Conservation (phyloP, 2,113 vertebrate species). For the Jaculus jaculus region DNA sequence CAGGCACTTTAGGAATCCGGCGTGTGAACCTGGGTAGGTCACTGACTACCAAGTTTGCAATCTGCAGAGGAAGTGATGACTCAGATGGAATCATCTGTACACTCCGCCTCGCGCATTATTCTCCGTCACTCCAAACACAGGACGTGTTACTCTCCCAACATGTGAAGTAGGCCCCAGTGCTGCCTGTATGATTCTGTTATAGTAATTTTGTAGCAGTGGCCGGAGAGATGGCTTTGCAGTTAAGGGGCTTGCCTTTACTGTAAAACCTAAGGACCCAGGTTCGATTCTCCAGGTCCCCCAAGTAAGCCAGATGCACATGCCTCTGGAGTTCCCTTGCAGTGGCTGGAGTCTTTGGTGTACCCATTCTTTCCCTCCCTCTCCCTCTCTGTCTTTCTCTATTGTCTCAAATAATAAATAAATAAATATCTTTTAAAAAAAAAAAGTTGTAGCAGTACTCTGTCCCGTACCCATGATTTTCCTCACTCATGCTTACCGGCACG, state of each 20-base stretch:
- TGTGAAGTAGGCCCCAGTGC: neutral
- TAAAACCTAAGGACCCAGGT: no score
- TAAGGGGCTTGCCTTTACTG: no score
- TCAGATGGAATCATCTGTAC: neutral
- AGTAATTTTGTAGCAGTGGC: no score
- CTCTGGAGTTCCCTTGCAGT: no score
- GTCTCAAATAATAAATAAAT: no score
- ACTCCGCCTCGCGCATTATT: neutral
- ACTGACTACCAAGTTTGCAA: neutral
- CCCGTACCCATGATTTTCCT: neutral
- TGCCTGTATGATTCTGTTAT: neutral
- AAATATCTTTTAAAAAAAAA: no score
- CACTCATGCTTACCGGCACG: neutral
- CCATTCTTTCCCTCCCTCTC: no score
- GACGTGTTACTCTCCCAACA: neutral
- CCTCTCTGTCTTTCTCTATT: no score
- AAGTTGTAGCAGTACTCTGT: neutral
- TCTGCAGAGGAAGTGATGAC: neutral
- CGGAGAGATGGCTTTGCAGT: no score
- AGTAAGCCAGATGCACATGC: no score
- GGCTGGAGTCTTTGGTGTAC: no score
- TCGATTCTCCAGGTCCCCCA: no score
- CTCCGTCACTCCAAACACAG: neutral
- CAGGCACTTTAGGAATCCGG: neutral
- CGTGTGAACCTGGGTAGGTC: neutral